Percentiles rank a stretch among this genome's conserved stretches.
Conservation (phyloP, 2,888 invertebrate species). For the Tillus elongatus region DNA sequence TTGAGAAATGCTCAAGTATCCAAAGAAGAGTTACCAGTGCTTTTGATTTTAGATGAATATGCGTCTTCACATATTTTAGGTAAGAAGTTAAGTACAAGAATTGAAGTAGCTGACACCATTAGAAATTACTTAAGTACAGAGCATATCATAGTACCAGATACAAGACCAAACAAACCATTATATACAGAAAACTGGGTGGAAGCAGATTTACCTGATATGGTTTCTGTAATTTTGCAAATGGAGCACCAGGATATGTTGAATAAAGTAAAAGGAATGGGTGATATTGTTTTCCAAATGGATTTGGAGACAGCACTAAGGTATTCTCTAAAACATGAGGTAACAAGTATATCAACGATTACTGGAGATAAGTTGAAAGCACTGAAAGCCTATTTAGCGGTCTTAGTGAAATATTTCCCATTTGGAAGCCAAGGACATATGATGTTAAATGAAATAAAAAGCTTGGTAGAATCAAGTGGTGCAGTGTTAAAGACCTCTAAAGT, state of each 20-base stretch:
- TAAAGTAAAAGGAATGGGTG: slow-evolving; percentile 40
- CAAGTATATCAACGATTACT: slow-evolving; percentile 56
- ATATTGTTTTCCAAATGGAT: slow-evolving; percentile 75
- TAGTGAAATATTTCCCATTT: slow-evolving; percentile 74
- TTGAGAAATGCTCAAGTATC: slow-evolving; percentile 42
- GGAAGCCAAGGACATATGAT: slow-evolving; percentile 56
- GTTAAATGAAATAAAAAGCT: slow-evolving; percentile 52
- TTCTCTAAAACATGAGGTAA: slow-evolving; percentile 75
- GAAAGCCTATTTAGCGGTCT: slow-evolving; percentile 59
- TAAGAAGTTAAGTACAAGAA: slow-evolving; percentile 33
- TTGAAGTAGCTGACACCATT: slow-evolving; percentile 44
- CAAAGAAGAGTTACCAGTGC: slow-evolving; percentile 48
- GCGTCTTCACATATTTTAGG: not conserved
- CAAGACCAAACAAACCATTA: slow-evolving; percentile 19
- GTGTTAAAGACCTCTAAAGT: slow-evolving; percentile 54
- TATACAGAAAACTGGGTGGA: slow-evolving; percentile 40
- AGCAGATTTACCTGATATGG: slow-evolving; percentile 32
- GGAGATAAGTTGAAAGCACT: slow-evolving; percentile 67
- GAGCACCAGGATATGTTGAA: slow-evolving; percentile 30
- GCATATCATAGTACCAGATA: slow-evolving; percentile 28
- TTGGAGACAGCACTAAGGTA: slow-evolving; percentile 79
- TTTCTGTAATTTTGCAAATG: slow-evolving; percentile 27
- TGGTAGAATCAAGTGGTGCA: slow-evolving; percentile 44
- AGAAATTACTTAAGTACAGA: slow-evolving; percentile 44
- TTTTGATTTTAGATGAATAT: slow-evolving; percentile 44